Evolutionary conservation across 2,113 vertebrate genomes (phyloP), one percentile per base, ranked within the genome.

Genomic region (Planiliza haematocheilus): DNA sequence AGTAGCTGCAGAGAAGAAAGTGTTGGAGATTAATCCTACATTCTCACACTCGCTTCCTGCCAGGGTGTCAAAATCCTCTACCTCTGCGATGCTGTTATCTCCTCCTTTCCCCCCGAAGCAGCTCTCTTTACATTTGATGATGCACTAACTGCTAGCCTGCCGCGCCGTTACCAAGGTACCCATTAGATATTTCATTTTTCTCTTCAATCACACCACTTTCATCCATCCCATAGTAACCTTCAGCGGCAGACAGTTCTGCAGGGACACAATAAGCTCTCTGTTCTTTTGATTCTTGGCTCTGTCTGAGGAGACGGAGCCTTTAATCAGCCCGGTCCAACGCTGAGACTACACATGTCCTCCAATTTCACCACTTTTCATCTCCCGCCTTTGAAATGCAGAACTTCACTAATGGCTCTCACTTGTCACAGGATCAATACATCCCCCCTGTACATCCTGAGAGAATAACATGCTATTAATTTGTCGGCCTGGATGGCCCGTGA

Each of bases 301-400:
- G 79, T 74, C 65, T 63, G 73, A 56, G 62, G 49, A 76, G 70
- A 75, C 38, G 70, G 34, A 84, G 81, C 71, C 76, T 87, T 87
- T 89, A 88, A 89, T 89, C 83, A 86, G 70, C 42, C 49, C 7
- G 12, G 75, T 81, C 63, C 49, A 14, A 73, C 10, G 8, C 64
- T 2, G 2, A 80, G 56, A 73, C 67, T 46, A 73, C 79, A 83
- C 81, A 21, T 72, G 81, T 88, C 79, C 55, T 72, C 77, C 58
- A 75, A 49, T 82, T 86, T 72, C 58, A 61, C 24, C 77, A 59
- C 81, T 64, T 85, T 79, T 86, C 74, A 86, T 83, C 81, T 74
- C 8, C 64, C 11, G 18, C 71, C 76, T 86, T 88, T 90, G 75
- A 87, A 87, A 90, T 84, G 85, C 76, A 83, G 62, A 85, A 79